Base-by-base conservation (phyloP, 2,113 vertebrate genomes). In the Mystacornis crossleyi region DNA sequence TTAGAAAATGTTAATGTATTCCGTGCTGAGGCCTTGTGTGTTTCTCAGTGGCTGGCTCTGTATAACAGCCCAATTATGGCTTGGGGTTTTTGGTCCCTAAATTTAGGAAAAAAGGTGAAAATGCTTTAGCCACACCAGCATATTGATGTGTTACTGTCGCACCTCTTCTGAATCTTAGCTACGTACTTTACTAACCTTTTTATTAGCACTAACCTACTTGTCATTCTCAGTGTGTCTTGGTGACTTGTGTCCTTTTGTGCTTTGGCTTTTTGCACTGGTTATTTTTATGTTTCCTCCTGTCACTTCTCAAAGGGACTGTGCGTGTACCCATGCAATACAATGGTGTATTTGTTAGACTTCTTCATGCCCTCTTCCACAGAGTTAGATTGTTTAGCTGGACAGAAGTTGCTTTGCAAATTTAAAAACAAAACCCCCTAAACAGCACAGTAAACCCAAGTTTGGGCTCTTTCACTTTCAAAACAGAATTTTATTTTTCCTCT, bases 71-170 rank as follows among this genome's bases (percentile, higher is more conserved):
- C 20, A 81, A 7, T 18, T 19, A 29, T 31, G 10, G 7, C 3
- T 24, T 65, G 6, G 4, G 3, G 0, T 18, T 55, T 73, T 87
- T 85, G 29, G 3, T 8, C 29, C 24, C 26, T 67, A 54, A 36
- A 31, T 2, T 57, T 31, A 36, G 3, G 10, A 29, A 25, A 81
- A 81, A 54, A 4, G 1, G 5, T 36, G 12, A 43, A 61, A 77
- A 61, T 10, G 0, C 8, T 93, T 69, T 31, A 71, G 23, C 23
- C 15, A 42, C 12, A 73, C 15, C 28, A 89, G 20, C 23, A 79
- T 9, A 42, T 23, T 0, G 0, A 38, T 47, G 5, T 15, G 5
- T 15, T 48, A 5, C 48, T 71, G 74, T 54, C 48, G 6, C 2
- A 4, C 4, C 3, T 55, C 26, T 65, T 80, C 48, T 40, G 7